A percentile compares a stretch with the other conserved stretches of the same genome.
phyloP scores from a whole-genome alignment of 2,113 vertebrate species.

The Hippocampus abdominalis region DNA sequence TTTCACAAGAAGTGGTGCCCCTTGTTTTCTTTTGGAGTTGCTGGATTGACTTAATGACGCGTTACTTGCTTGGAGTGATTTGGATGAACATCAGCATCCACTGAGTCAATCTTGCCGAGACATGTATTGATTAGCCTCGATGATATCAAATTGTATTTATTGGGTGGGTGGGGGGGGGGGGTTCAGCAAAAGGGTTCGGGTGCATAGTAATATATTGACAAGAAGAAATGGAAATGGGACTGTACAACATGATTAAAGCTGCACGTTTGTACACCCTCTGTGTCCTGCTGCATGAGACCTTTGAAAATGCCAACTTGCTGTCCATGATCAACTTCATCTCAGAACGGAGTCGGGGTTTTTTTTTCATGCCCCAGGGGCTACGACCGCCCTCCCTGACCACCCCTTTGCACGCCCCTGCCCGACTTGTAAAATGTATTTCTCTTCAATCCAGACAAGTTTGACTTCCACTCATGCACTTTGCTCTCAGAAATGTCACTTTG shows the following conservation, averaged over 20 bases:
- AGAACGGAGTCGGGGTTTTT: too few relatives aligned
- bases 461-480: too few relatives aligned
- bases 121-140: conserved; percentile 54
- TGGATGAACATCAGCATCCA: conserved; percentile 30
- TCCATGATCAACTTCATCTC: too few relatives aligned
- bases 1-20: neutral
- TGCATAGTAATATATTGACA: conserved; percentile 13
- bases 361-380: too few relatives aligned
- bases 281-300: neutral
- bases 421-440: too few relatives aligned
- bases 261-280: conserved; percentile 68
- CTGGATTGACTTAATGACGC: neutral
- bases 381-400: too few relatives aligned
- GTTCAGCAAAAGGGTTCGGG: conserved; percentile 17
- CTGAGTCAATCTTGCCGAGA: conserved; percentile 37
- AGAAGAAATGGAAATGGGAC: conserved; percentile 50
- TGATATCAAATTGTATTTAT: conserved; percentile 59
- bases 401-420: too few relatives aligned
- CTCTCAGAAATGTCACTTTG: too few relatives aligned
- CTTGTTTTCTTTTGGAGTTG: too few relatives aligned
- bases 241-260: conserved; percentile 71
- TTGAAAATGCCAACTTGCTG: too few relatives aligned
- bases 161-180: conserved; percentile 17
- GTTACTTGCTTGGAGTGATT: neutral
- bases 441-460: too few relatives aligned